Percentiles rank a stretch among this genome's conserved stretches.
phyloP scores from a whole-genome alignment of 2,888 invertebrate species.

The Micropterix aruncella region DNA sequence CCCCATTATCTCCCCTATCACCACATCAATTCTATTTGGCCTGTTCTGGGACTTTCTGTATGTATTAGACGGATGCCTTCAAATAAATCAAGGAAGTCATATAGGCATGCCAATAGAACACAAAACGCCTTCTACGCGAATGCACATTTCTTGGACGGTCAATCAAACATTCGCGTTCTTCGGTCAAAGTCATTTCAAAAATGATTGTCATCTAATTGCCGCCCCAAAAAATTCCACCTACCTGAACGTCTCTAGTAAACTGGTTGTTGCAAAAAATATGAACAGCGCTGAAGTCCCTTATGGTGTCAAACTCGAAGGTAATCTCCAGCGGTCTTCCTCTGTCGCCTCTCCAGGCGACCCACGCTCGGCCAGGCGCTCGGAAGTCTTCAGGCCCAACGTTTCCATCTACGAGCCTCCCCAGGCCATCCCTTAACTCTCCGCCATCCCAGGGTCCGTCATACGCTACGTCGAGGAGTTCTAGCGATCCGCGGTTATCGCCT shows the following conservation, averaged over 20 bases:
- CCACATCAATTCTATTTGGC: too few species aligned
- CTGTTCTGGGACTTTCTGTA: too few species aligned
- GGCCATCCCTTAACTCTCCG: constrained; percentile 57
- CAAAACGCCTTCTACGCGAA: too few species aligned
- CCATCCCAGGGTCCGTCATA: constrained; percentile 74
- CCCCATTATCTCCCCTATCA: too few species aligned
- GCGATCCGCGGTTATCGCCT: constrained; percentile 66
- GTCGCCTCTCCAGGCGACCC: constrained; percentile 87
- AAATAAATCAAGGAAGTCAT: too few species aligned
- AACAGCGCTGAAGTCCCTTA: constrained; percentile 73
- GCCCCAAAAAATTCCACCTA: too few species aligned
- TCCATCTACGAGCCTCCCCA: constrained; percentile 79
- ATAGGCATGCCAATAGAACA: too few species aligned
- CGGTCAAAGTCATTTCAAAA: too few species aligned
- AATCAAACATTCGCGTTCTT: too few species aligned
- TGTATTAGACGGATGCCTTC: too few species aligned
- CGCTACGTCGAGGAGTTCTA: constrained; percentile 70
- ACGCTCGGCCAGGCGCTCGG: constrained; percentile 24
- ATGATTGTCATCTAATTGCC: too few species aligned
- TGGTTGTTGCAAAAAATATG: constrained; percentile 76
- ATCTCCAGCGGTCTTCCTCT: constrained; percentile 49
- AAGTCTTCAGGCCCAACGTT: constrained; percentile 57
- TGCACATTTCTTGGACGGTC: too few species aligned
- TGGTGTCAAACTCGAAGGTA: constrained; percentile 72
- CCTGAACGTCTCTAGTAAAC: constrained; percentile 72